A percentile compares a stretch with the other conserved stretches of the same genome.
phyloP scores from a whole-genome alignment of 2,797 vertebrate genomes.

The Delichon dasypus region DNA sequence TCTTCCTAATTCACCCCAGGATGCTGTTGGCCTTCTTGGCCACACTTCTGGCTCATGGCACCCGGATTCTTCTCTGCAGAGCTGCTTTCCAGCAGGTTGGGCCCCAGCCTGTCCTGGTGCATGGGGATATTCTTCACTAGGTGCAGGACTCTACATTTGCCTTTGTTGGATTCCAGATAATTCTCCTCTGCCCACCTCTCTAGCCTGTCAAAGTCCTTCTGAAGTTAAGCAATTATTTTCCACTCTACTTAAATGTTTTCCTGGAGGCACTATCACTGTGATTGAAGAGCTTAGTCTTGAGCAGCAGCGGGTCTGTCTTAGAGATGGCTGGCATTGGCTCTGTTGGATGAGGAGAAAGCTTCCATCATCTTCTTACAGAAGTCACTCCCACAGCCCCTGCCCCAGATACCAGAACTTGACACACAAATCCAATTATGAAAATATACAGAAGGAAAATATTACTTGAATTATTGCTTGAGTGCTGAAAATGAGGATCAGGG shows the following conservation, averaged over 20 bases:
- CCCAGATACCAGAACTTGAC: neutral
- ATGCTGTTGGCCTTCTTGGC: too few relatives aligned
- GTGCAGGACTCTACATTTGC: neutral
- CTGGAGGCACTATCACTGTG: accelerated
- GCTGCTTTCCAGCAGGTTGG: neutral
- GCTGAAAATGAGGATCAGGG: neutral
- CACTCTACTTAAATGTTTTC: neutral
- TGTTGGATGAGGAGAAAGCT: accelerated
- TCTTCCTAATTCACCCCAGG: neutral
- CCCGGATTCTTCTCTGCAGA: neutral
- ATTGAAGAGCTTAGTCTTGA: neutral
- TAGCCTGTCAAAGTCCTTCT: neutral
- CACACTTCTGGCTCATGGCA: neutral
- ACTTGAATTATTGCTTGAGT: neutral
- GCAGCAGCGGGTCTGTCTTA: accelerated
- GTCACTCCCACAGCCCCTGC: accelerated
- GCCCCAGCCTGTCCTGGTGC: neutral
- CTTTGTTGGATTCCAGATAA: neutral
- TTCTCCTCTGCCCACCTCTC: neutral
- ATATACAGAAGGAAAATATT: neutral
- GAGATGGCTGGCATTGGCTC: neutral
- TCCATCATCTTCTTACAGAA: neutral
- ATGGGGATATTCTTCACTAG: too few relatives aligned
- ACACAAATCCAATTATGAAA: neutral
- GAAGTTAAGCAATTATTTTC: neutral